A percentile compares a stretch with the other conserved stretches of the same genome.
Conservation (phyloP, 2,797 vertebrate species). For the Echeneis naucrates region DNA sequence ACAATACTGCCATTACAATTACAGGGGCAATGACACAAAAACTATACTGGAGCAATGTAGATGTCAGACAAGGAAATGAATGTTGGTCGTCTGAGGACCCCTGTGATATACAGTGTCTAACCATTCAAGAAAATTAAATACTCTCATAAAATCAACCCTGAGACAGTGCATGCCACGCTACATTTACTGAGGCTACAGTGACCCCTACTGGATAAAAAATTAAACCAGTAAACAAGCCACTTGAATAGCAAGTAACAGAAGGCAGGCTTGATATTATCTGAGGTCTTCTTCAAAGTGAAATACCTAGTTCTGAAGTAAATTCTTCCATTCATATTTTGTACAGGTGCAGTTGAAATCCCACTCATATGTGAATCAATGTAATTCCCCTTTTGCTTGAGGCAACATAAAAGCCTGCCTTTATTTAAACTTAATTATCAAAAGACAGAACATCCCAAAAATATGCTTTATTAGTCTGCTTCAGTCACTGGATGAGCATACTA, state of each 20-base stretch:
- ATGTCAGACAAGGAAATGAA: constrained; percentile 40
- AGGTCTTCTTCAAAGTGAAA: constrained; percentile 30
- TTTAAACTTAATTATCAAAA: constrained; percentile 47
- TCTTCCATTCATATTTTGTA: constrained; percentile 25
- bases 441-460: constrained; percentile 12
- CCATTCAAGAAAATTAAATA: constrained; percentile 55
- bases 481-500: neutral
- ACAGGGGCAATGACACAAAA: constrained; percentile 33
- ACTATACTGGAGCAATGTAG: constrained; percentile 1
- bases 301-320: constrained; percentile 24
- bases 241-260: constrained; percentile 1
- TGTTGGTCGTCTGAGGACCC: constrained; percentile 40
- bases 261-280: constrained; percentile 12
- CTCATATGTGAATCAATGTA: constrained; percentile 37
- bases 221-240: neutral
- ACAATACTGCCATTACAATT: constrained; percentile 14
- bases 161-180: neutral
- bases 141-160: constrained; percentile 16
- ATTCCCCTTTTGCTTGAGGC: constrained; percentile 20
- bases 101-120: constrained; percentile 28
- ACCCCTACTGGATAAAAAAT: constrained; percentile 67
- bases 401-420: constrained; percentile 32
- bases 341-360: constrained; percentile 33
- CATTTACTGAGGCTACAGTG: constrained; percentile 63
- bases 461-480: neutral